phyloP scores from a whole-genome alignment of 2,113 vertebrate species.

The Campylomormyrus tamandua region DNA sequence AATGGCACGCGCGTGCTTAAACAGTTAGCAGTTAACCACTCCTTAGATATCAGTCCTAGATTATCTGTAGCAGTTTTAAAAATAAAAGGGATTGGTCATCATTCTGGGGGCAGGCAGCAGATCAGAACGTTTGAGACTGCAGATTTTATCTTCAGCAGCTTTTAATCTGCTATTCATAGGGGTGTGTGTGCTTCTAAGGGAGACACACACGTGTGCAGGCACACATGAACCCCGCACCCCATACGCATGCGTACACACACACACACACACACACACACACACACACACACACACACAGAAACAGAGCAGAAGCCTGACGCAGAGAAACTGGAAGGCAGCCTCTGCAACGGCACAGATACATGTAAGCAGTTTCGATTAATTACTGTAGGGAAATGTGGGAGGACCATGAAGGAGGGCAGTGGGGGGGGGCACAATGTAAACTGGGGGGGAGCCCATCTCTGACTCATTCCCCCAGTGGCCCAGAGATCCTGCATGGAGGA shows the following conservation, averaged over 20 bases:
- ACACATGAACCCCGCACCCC: not conserved
- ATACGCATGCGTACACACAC: not conserved
- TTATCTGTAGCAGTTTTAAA: not conserved
- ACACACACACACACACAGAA: too few relatives aligned
- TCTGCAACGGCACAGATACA: not conserved
- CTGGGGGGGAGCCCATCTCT: not conserved
- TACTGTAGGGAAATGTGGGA: not conserved
- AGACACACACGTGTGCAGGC: not conserved
- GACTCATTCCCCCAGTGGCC: not conserved
- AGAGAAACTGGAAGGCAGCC: not conserved
- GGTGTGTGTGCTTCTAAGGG: not conserved
- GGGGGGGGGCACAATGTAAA: not conserved
- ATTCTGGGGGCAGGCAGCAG: not conserved
- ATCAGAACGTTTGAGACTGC: not conserved
- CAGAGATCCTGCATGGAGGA: not conserved
- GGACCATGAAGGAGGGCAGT: not conserved
- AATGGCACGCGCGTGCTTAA: not conserved
- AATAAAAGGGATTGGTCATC: not conserved
- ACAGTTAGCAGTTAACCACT: not conserved
- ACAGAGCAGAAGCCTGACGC: not conserved
- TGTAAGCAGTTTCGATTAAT: not conserved
- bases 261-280: not conserved
- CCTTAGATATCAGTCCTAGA: not conserved
- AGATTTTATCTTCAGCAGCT: not conserved
- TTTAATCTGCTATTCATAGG: not conserved